Evolutionary conservation across 2,888 invertebrate species (phyloP), one percentile per base, ranked within the genome.

Genomic region (Eulithis testata): DNA sequence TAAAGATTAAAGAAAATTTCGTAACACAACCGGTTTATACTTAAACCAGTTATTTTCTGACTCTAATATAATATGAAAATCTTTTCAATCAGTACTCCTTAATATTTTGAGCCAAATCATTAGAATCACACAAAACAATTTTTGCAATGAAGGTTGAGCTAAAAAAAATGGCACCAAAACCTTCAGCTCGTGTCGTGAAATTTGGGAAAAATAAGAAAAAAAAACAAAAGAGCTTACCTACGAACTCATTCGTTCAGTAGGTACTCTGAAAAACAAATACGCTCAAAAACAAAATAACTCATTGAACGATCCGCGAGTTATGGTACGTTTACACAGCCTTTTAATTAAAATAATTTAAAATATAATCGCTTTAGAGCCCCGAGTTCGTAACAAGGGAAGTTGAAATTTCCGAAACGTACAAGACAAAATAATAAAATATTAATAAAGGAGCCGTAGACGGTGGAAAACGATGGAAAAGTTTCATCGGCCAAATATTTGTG

Each of bases 351-450:
- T 91, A 87, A 92, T 92, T 91, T 91, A 85, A 91, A 92, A 92
- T 91, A 91, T 93, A 93, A 93, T 93, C 93, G 91, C 91, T 91
- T 90, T 91, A 91, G 82, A 89, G 85, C 63, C 79, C 79, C 76
- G 86, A 89, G 87, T 88, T 87, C 77, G 83, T 87, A 90, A 91
- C 90, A 89, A 90, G 91, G 87, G 88, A 91, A 91, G 90, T 92
- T 91, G 81, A 73, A 89, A 82, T 88, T 89, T 88, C 79, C 82
- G 85, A 84, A 90, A 88, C 84, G 87, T 86, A 90, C 90, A 91
- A 93, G 92, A 93, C 92, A 93, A 91, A 92, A 93, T 93, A 93
- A 93, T 93, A 93, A 91, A 93, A 93, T 92, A 93, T 93, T 92
- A 93, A 93, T 93, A 93, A 91, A 85, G 86, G 90, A 87, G 53